phyloP scores from a whole-genome alignment of 2,797 vertebrate species.

The Falco rusticolus region DNA sequence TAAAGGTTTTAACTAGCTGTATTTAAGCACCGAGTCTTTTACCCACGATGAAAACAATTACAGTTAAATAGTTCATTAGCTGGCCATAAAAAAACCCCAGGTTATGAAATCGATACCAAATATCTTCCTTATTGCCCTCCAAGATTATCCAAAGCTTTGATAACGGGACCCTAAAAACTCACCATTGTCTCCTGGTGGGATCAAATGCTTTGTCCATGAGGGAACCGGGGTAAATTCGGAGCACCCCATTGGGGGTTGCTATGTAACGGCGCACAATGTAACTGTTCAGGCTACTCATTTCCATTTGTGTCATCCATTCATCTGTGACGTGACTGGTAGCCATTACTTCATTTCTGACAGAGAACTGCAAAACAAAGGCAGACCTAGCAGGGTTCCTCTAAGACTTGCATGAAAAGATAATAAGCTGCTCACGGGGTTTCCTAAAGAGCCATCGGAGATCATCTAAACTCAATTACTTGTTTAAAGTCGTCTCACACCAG shows the following conservation, averaged over 20 bases:
- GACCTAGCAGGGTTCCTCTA: slow-evolving; percentile 82
- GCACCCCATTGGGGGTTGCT: slow-evolving; percentile 99
- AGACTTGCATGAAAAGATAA: slow-evolving; percentile 81
- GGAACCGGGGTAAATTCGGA: slow-evolving; percentile 98
- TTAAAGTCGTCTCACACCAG: slow-evolving; percentile 63
- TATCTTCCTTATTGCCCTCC: slow-evolving; percentile 13
- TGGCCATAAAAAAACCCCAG: not conserved
- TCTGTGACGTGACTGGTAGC: slow-evolving; percentile 99
- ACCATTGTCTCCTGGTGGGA: slow-evolving; percentile 99
- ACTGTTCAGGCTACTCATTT: slow-evolving; percentile 98
- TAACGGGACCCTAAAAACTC: slow-evolving; percentile 78
- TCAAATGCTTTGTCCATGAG: slow-evolving; percentile 99
- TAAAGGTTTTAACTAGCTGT: not conserved
- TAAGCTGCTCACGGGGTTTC: slow-evolving; percentile 71
- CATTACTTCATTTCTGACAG: slow-evolving; percentile 99
- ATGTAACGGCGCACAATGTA: slow-evolving; percentile 99
- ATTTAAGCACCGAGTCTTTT: not conserved
- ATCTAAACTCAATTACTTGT: slow-evolving; percentile 68
- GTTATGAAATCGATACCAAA: not conserved
- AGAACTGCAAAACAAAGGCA: slow-evolving; percentile 88
- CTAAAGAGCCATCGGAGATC: slow-evolving; percentile 57
- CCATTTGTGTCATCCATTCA: slow-evolving; percentile 99
- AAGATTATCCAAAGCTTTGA: slow-evolving; percentile 67
- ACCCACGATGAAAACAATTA: rapidly evolving
- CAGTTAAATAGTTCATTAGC: not conserved